A percentile compares a stretch with the other conserved stretches of the same genome.
These are phyloP conservation scores for Parazoanthus darwini DNA, from an alignment of 92 coral and sea anemone species.

Conservation along the genomic window DNA sequence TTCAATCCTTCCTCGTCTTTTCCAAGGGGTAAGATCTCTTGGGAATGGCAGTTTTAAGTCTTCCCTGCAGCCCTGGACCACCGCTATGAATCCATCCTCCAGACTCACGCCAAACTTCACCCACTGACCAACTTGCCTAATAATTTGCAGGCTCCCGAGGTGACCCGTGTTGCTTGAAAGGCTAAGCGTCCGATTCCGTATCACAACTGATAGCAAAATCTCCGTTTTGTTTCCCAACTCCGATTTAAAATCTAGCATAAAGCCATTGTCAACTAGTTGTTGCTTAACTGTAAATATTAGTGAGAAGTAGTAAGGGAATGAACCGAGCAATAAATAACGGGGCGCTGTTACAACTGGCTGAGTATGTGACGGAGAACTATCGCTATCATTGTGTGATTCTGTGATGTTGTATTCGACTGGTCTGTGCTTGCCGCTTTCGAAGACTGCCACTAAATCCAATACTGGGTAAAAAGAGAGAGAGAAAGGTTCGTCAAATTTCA, in stretches of 20 bases:
- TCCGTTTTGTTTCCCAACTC: conserved; percentile 20
- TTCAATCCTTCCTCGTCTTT: conserved; percentile 32
- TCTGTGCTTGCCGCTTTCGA: conserved; percentile 40
- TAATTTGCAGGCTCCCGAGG: conserved; percentile 5
- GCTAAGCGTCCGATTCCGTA: conserved; percentile 13
- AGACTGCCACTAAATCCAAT: conserved; percentile 41
- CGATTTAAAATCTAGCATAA: conserved; percentile 37
- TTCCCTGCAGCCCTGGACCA: conserved; percentile 27
- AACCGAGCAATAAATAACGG: conserved; percentile 44
- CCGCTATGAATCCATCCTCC: conserved; percentile 28
- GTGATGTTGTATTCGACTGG: conserved; percentile 33
- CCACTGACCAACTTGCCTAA: conserved; percentile 3
- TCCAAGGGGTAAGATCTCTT: conserved; percentile 36
- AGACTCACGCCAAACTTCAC: conserved; percentile 21
- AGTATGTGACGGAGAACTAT: neutral
- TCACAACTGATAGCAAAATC: conserved; percentile 7
- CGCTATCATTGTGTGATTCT: conserved; percentile 15
- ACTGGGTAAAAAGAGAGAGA: neutral
- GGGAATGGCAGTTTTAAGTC: conserved; percentile 17
- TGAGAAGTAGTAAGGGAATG: conserved; percentile 34
- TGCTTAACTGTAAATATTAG: conserved; percentile 32
- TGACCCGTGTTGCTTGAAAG: neutral
- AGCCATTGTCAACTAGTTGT: conserved; percentile 20
- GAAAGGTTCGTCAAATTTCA: too few species aligned
- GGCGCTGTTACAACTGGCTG: conserved; percentile 20